Base-by-base conservation (phyloP, 2,113 vertebrate genomes). In the Oryzias curvinotus region DNA sequence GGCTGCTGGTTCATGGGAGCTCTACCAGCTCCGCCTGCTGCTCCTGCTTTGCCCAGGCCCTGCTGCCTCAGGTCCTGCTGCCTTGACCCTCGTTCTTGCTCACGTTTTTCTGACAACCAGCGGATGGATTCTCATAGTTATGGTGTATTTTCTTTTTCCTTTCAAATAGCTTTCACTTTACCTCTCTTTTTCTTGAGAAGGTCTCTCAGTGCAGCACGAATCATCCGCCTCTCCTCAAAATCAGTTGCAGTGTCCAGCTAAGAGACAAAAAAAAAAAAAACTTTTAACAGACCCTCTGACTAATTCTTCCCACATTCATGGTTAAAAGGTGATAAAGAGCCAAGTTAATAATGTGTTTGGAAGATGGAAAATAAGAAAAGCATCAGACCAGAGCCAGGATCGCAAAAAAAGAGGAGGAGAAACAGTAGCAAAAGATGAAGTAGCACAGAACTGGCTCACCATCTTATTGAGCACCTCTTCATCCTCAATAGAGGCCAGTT, bases 121-220 rank as follows among this genome's bases (percentile, higher is more conserved):
- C 4, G 14, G n/a, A 16, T 21, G 13, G 16, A 21, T 45, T 64
- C 23, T 55, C 6, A 13, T 17, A 25, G 14, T 7, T 13, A 65
- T 16, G 14, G 14, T 16, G 16, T 28, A 36, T 30, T 15, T 7
- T 28, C 25, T 23, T 4, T 5, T 17, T 51, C 14, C 19, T 23
- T 43, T 17, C 21, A 42, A 7, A 26, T 3, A 16, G 51, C 19
- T 4, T 25, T 43, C 36, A n/a, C 36, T 36, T 87, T 52, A 98
- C 97, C 96, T 92, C 95, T 90, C 71, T 97, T 98, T 75, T 88
- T 94, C 75, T 96, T 96, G 42, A 96, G 92, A 63, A 99, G 92
- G 50, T 99, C 95, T 16, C 96, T 93, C 65, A 98, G 87, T 1
- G 94, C 95, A 0, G 95, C 90, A 45, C 97, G 93, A 65, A 99